Conservation (phyloP, 92 coral and sea anemone species). For the Zoanthus solanderi region DNA sequence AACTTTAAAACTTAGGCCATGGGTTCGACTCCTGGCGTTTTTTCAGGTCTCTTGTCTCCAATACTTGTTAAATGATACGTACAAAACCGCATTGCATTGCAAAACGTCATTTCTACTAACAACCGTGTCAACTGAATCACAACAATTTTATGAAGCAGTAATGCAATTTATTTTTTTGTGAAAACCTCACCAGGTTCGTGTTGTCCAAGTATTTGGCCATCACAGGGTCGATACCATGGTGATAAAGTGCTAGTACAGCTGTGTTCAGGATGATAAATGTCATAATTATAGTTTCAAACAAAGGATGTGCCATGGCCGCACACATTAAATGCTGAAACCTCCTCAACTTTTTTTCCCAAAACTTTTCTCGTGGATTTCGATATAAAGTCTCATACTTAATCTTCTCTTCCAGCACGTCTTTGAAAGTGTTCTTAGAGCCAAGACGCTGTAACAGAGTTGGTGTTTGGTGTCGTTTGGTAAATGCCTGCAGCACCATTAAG, state of each 20-base stretch:
- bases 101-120: too few species aligned
- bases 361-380: slow-evolving; percentile 39
- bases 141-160: background rate
- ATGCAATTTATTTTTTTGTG: too few species aligned
- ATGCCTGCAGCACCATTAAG: slow-evolving; percentile 5
- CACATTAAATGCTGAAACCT: slow-evolving; percentile 80
- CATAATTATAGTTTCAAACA: slow-evolving; percentile 80
- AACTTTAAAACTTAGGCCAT: too few species aligned
- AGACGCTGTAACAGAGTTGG: slow-evolving; percentile 66
- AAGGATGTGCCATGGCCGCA: slow-evolving; percentile 68
- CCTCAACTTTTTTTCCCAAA: slow-evolving; percentile 58
- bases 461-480: slow-evolving; percentile 19
- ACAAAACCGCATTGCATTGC: too few species aligned
- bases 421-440: slow-evolving; percentile 80
- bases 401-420: slow-evolving; percentile 82
- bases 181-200: slow-evolving; percentile 77
- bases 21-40: too few species aligned
- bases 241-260: slow-evolving; percentile 84
- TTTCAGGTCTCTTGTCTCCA: too few species aligned
- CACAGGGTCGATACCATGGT: slow-evolving; percentile 79
- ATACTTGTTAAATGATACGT: too few species aligned
- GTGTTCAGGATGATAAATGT: slow-evolving; percentile 87
- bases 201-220: slow-evolving; percentile 72
- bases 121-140: background rate
- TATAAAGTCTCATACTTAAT: slow-evolving; percentile 71